Evolutionary conservation across 2,113 vertebrate species (phyloP).

Genomic region (Dermatemys mawii): DNA sequence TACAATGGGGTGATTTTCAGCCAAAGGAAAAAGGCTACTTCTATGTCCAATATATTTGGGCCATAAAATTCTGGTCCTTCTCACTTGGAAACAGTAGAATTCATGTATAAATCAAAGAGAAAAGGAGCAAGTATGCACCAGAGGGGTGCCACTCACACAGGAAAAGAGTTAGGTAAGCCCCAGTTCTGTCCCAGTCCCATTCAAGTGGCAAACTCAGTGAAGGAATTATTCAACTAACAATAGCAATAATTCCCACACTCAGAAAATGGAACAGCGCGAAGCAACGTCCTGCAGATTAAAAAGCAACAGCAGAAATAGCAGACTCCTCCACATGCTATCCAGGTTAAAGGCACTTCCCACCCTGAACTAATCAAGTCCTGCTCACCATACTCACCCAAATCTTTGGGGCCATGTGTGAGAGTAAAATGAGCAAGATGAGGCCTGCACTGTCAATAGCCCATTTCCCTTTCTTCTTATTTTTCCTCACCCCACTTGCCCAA

Average conservation of each 20-base stretch:
- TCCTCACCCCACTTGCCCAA: not conserved
- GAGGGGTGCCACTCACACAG: not conserved
- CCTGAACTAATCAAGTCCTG: not conserved
- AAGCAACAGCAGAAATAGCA: not conserved
- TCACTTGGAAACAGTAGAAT: not conserved
- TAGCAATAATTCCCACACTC: accelerated
- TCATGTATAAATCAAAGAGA: not conserved
- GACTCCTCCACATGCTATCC: not conserved
- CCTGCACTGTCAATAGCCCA: not conserved
- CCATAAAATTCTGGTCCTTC: accelerated
- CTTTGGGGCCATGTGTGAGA: not conserved
- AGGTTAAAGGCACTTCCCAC: not conserved
- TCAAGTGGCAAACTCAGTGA: not conserved
- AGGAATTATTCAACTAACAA: accelerated
- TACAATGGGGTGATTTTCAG: not conserved
- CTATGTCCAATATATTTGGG: not conserved
- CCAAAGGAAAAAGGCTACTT: not conserved
- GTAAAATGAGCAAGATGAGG: not conserved
- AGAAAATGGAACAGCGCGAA: not conserved
- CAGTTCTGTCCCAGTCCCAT: not conserved
- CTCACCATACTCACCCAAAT: accelerated
- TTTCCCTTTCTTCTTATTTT: not conserved
- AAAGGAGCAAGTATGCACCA: not conserved
- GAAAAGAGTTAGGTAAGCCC: not conserved
- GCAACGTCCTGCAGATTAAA: not conserved